phyloP scores from a whole-genome alignment of 1,140 invertebrate genomes.

The Coelopa frigida region DNA sequence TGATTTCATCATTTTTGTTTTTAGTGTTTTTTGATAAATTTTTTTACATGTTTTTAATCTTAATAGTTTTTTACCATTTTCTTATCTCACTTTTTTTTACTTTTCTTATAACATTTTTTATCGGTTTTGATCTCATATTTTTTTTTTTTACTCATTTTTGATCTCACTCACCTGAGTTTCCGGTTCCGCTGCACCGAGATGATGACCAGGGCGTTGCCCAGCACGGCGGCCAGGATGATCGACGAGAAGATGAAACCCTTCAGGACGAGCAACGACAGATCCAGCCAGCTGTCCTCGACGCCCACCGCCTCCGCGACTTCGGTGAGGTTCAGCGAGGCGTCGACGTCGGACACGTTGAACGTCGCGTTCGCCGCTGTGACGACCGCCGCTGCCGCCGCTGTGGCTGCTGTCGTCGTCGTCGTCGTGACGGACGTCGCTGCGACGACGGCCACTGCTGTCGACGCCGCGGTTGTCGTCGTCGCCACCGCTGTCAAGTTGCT shows the following conservation, averaged over 20 bases:
- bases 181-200: constrained; percentile 52
- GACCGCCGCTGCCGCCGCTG: constrained; percentile 15
- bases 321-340: no score
- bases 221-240: constrained; percentile 78
- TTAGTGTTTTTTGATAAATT: not conserved
- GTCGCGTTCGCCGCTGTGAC: constrained; percentile 5
- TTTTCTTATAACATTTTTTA: no score
- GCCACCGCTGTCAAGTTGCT: not conserved
- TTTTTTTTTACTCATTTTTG: no score
- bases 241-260: constrained; percentile 69
- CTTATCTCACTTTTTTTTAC: no score
- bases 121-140: no score
- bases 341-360: no score
- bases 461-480: not conserved
- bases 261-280: constrained; percentile 54
- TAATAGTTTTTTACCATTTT: constrained; percentile 1
- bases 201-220: constrained; percentile 82
- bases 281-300: constrained; percentile 42
- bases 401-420: constrained; percentile 24
- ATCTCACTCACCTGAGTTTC: constrained; percentile 39
- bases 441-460: not conserved
- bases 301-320: not conserved
- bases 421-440: constrained; percentile 12
- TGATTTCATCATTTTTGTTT: not conserved
- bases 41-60: not conserved